These are phyloP conservation scores for Halocynthia roretzi DNA, from an alignment of 23 tunicate species.

Conservation along the genomic window DNA sequence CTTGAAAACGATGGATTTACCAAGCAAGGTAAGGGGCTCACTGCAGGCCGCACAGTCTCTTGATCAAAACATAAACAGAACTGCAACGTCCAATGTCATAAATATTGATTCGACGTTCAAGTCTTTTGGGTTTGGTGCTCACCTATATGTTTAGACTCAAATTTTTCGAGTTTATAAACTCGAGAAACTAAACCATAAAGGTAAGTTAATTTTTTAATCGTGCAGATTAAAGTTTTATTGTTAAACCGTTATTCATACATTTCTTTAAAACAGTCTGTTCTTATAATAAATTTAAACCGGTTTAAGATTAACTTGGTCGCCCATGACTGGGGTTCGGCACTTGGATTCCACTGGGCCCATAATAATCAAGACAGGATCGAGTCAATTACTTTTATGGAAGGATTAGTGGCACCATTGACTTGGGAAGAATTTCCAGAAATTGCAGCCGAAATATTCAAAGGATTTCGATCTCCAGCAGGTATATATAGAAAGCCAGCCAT, in stretches of 20 bases:
- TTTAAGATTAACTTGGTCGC: constrained; percentile 23
- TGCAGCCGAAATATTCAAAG: constrained; percentile 11
- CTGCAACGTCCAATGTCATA: too few species aligned
- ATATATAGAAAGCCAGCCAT: too few species aligned
- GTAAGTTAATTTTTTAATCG: neutral
- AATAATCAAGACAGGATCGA: constrained; percentile 26
- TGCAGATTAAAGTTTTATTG: neutral
- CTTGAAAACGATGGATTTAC: constrained; percentile 51
- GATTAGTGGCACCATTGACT: constrained; percentile 22
- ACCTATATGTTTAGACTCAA: too few species aligned
- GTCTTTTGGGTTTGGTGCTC: too few species aligned
- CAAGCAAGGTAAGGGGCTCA: constrained; percentile 42
- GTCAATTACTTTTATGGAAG: constrained; percentile 43
- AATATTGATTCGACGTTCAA: too few species aligned
- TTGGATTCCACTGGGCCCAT: constrained; percentile 55
- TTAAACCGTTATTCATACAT: neutral
- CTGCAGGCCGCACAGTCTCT: too few species aligned
- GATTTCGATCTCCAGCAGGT: constrained; percentile 27
- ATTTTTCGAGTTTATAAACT: too few species aligned
- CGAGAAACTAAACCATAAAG: too few species aligned
- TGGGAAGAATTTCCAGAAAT: constrained; percentile 34
- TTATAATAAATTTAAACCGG: neutral
- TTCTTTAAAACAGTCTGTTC: neutral
- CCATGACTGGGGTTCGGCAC: constrained; percentile 59
- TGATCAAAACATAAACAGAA: too few species aligned